Conservation (phyloP, 2,113 vertebrate genomes). For the Eurystomus gularis region DNA sequence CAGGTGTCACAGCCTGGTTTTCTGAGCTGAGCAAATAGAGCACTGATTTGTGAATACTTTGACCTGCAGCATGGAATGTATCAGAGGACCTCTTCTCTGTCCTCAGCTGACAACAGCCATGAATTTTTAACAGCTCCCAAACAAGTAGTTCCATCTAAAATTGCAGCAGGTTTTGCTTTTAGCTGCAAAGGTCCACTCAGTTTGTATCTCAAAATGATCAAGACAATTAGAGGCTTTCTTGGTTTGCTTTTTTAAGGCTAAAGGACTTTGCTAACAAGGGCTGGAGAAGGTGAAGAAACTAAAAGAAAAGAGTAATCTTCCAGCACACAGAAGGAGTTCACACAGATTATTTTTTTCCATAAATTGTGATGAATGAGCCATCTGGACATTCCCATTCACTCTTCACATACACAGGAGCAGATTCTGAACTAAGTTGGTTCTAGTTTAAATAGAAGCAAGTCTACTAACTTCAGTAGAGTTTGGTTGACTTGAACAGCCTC, state of each 20-base stretch:
- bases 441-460: background rate
- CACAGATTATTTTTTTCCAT: background rate
- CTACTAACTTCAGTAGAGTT: background rate
- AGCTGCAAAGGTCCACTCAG: background rate
- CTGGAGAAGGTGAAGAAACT: background rate
- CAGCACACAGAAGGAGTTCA: background rate
- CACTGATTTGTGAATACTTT: background rate
- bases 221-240: background rate
- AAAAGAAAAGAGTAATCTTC: background rate
- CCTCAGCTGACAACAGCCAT: background rate
- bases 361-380: background rate
- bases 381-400: background rate
- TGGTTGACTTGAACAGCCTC: background rate
- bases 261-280: background rate
- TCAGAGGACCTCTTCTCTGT: background rate
- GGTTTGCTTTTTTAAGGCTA: background rate
- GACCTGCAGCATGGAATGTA: background rate
- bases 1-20: background rate
- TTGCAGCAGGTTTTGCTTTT: background rate
- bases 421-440: background rate
- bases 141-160: background rate
- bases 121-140: background rate
- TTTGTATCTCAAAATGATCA: background rate
- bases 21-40: background rate
- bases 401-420: background rate